These are phyloP conservation scores for Corticium candelabrum DNA, from an alignment of 37 sponge, comb jelly and placozoan species.

Conservation along the genomic window DNA sequence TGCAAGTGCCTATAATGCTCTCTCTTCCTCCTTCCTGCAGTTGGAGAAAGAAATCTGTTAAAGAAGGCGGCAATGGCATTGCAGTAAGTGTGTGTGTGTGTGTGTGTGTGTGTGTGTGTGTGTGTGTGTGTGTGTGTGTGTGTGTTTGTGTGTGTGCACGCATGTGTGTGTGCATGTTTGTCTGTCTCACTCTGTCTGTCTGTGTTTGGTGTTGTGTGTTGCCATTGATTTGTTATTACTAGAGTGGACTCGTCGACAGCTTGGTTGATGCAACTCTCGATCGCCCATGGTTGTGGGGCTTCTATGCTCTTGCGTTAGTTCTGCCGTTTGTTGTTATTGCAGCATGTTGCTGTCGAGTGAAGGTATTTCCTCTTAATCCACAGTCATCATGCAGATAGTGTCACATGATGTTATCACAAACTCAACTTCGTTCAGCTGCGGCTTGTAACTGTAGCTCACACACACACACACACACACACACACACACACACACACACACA, in stretches of 20 bases:
- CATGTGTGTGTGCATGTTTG: conserved; percentile 23
- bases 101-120: background rate
- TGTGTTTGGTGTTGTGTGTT: background rate
- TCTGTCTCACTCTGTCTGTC: background rate
- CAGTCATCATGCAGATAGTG: background rate
- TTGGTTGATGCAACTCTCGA: conserved; percentile 69
- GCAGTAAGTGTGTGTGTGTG: background rate
- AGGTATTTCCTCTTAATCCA: background rate
- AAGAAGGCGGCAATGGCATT: background rate
- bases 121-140: background rate
- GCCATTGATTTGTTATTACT: background rate
- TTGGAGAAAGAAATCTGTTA: conserved; percentile 53
- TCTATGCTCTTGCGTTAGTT: conserved; percentile 70
- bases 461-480: background rate
- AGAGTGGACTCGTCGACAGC: conserved; percentile 52
- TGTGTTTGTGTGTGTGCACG: background rate
- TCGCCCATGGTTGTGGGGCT: conserved; percentile 80
- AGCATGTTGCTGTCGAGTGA: conserved; percentile 6
- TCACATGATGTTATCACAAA: background rate
- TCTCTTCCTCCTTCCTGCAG: conserved; percentile 16
- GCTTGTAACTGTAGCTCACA: background rate
- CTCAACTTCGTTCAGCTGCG: background rate
- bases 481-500: background rate
- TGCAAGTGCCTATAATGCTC: background rate
- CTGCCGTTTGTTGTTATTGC: conserved; percentile 56